Evolutionary conservation across 2,888 invertebrate genomes (phyloP).

Genomic region (Cactoblastis cactorum): DNA sequence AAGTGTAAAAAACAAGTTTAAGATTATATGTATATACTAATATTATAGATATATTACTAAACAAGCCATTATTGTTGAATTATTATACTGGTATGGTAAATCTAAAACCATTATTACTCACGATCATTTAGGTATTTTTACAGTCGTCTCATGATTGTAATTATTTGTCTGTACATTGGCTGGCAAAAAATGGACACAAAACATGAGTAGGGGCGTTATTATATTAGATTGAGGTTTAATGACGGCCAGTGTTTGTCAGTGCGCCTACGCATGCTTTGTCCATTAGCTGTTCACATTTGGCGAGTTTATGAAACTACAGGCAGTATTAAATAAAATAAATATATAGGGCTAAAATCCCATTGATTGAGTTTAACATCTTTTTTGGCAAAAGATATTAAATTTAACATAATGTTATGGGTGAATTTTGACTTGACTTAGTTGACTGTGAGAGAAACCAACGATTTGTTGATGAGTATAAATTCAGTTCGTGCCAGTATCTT

Average conservation of each 20-base stretch:
- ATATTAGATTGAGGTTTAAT: slow-evolving; percentile 60
- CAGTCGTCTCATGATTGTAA: slow-evolving; percentile 25
- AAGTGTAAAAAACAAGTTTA: too few species aligned
- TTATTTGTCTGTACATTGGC: slow-evolving; percentile 30
- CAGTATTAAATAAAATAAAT: too few species aligned
- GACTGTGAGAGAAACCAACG: too few species aligned
- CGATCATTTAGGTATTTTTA: slow-evolving; percentile 25
- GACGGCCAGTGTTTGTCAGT: slow-evolving; percentile 41
- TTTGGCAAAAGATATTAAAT: too few species aligned
- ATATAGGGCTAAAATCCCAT: too few species aligned
- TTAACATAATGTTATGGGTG: too few species aligned
- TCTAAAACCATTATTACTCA: slow-evolving; percentile 26
- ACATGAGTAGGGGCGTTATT: slow-evolving; percentile 51
- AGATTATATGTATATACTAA: too few species aligned
- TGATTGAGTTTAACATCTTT: too few species aligned
- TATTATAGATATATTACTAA: too few species aligned
- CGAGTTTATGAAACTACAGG: too few species aligned
- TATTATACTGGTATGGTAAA: neutral
- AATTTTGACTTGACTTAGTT: too few species aligned
- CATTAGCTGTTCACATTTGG: slow-evolving; percentile 18
- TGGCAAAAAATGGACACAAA: slow-evolving; percentile 46
- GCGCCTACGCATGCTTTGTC: slow-evolving; percentile 47
- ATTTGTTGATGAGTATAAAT: too few species aligned
- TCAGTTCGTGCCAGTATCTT: neutral
- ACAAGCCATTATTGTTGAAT: neutral